Conservation (phyloP, 1,140 invertebrate genomes). For the Drosophila obscura region DNA sequence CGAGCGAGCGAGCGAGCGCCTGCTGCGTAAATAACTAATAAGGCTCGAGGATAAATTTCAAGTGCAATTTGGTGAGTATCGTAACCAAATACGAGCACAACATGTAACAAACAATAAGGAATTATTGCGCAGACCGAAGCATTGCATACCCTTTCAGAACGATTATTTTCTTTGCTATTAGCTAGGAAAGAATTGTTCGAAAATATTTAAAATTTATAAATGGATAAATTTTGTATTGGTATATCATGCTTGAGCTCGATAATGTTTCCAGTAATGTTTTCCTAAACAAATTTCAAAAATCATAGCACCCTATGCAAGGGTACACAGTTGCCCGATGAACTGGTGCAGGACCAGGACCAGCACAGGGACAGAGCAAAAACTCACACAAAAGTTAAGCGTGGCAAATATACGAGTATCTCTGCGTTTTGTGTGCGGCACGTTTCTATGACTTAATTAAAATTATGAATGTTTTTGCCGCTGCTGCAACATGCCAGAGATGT, state of each 20-base stretch:
- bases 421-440: constrained; percentile 46
- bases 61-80: constrained; percentile 71
- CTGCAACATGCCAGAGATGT: constrained; percentile 16
- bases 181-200: no score
- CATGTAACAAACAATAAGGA: constrained; percentile 40
- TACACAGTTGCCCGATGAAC: no score
- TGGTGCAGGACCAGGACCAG: background rate
- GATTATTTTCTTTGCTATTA: no score
- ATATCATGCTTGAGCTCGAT: no score
- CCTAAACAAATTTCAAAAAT: no score
- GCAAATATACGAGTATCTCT: constrained; percentile 24
- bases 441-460: constrained; percentile 76
- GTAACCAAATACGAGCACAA: constrained; percentile 52
- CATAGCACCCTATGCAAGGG: no score
- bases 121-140: no score
- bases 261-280: no score
- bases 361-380: constrained; percentile 6
- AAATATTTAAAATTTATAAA: no score
- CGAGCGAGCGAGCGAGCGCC: constrained; percentile 31
- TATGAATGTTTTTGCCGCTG: constrained; percentile 63
- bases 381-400: constrained; percentile 63
- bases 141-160: no score
- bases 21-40: constrained; percentile 77
- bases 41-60: constrained; percentile 70
- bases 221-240: no score